These are phyloP conservation scores for Epinephelus lanceolatus DNA, from an alignment of 2,113 vertebrate genomes.

Conservation along the genomic window DNA sequence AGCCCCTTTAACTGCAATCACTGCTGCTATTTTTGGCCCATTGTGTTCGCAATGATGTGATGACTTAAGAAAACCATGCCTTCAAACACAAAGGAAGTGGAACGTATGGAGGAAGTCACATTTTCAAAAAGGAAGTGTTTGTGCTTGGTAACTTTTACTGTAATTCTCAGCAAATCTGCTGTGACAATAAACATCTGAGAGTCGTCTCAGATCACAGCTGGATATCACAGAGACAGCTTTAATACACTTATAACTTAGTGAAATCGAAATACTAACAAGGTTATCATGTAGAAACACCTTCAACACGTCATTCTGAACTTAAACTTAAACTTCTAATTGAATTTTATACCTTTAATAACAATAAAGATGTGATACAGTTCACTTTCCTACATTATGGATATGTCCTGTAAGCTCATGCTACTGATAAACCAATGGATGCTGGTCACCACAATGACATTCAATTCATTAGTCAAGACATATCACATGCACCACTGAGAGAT, in stretches of 20 bases:
- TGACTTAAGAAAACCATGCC: constrained; percentile 43
- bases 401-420: neutral
- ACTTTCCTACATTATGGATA: neutral
- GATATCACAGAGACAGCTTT: neutral
- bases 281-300: neutral
- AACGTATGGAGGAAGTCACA: constrained; percentile 38
- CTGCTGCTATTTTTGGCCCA: constrained; percentile 72
- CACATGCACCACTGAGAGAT: neutral
- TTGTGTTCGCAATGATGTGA: constrained; percentile 67
- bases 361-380: neutral
- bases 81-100: constrained; percentile 36
- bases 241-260: neutral
- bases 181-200: neutral
- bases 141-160: neutral
- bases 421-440: neutral
- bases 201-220: neutral
- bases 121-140: constrained; percentile 28
- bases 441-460: neutral
- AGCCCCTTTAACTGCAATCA: constrained; percentile 38
- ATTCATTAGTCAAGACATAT: neutral
- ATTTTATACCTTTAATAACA: neutral
- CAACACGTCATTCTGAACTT: neutral
- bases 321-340: neutral
- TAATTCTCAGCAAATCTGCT: neutral
- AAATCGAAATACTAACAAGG: neutral